Base-by-base conservation (phyloP, 2,888 invertebrate species). In the Macrophya annulata region DNA sequence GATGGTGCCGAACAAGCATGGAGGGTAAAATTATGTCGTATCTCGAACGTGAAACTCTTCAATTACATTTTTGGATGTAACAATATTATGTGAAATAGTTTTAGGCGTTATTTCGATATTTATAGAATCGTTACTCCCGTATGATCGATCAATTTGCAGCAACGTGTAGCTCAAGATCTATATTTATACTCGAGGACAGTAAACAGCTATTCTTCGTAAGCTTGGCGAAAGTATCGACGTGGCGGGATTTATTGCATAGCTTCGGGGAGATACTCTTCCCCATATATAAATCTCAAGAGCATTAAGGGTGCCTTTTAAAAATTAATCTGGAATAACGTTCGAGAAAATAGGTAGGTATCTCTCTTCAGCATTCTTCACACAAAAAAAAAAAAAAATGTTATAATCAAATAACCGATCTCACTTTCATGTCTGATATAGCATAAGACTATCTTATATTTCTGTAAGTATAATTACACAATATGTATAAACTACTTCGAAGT, bases 161-260 rank as follows among this genome's bases (percentile, higher is more conserved):
- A 10, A 51, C 9, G 37, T 77, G 17, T 37, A 37, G 31, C 51
- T 77, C 77, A 10, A 77, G 51, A 51, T 77, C 51, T 55, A 55
- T 55, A 43, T 51, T 77, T 55, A 77, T 37, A 77, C 37, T 55
- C 37, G 48, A 37, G 51, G 48, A 55, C 55, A 55, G 55, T 51
- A 77, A 55, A 55, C 48, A 25, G 77, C 51, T 77, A 55, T 51
- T 77, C 77, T 77, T n/a, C 21, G 77, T 51, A 77, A 77, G 77
- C 77, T 77, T 77, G 1, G 48, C 51, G 77, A 77, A 51, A 77
- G 77, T 77, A 77, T 77, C 77, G 77, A 77, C 77, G 77, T 77
- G n/a, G 31, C 17, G 77, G 51, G 55, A 77, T 77, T 77, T 77
- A 77, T 77, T 77, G 37, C 77, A 55, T 55, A 77, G 77, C 77